Evolutionary conservation across 2,113 vertebrate genomes (phyloP), one percentile per base, ranked within the genome.

Genomic region (Prunella himalayana): DNA sequence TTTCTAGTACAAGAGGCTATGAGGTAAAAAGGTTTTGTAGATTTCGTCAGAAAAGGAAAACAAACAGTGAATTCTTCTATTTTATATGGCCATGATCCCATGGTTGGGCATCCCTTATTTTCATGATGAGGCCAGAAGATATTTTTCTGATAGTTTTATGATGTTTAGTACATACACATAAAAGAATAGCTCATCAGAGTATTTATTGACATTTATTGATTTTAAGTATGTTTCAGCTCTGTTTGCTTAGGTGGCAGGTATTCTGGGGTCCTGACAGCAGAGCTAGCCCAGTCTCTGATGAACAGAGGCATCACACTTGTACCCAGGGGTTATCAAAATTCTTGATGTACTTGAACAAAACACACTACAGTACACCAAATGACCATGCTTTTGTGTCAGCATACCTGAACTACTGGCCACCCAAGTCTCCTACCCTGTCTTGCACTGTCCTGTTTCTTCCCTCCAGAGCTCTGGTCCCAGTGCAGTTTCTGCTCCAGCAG

Each of bases 221-320:
- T 78, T 73, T 42, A 63, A 50, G 9, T 25, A 31, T 33, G 17
- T 70, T 92, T 80, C 60, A n/a, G 37, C 28, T 41, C 28, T 41
- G 23, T 63, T 86, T 77, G 27, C 30, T 73, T 72, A 60, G 51
- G 44, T 35, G 11, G 25, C 11, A 57, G 19, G 35, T 31, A 69
- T 33, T 69, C 30, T 54, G 20, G 45, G 17, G 18, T 83, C 33
- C 51, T 66, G 72, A 28, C 44, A 70, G 57, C 39, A 75, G 37
- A 86, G 24, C 13, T 39, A 89, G 53, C 41, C 47, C 44, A 39
- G n/a, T 25, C 33, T 70, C 21, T 0, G 0, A 42, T 8, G 16
- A 28, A 42, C 31, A 70, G 61, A 84, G 19, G 6, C 8, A 4
- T 35, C 76, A 57, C 19, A 41, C 17, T 27, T 1, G 1, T 35